Evolutionary conservation across 2,888 invertebrate species (phyloP), one percentile per base, ranked within the genome.

Genomic region (Aleiodes testaceus): DNA sequence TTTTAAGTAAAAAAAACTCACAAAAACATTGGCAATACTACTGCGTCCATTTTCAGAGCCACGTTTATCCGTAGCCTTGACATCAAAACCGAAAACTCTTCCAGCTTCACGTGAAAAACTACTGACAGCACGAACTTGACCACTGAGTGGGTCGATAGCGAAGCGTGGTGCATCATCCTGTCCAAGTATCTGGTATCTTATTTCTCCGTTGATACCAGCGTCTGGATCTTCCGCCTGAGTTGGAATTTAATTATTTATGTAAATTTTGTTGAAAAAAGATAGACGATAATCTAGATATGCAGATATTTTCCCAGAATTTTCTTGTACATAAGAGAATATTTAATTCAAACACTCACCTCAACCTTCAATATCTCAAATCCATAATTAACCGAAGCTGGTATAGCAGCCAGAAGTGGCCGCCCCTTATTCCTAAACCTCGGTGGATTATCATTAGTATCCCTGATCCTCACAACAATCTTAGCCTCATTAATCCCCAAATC

Each of bases 41-140:
- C 95, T 95, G 73, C 92, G 92, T 1, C 96, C 96, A 81, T 94
- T 93, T 80, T 95, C 94, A 52, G 93, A 93, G 1, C 96, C 96
- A 22, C 90, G 89, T 70, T 92, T 91, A 84, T 96, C 96, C 0
- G 95, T 95, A 9, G 95, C 96, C 87, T 95, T 95, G 9, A 96
- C 95, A 87, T 96, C 95, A 81, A 96, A 95, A 0, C 95, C 95
- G 81, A 93, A 95, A 50, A 96, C 93, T 75, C 92, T 90, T 0
- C 95, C 95, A 16, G 92, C 92, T 77, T 93, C 93, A 66, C 91
- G 88, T 0, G 91, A 89, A 70, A 95, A 92, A 49, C 92, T 90
- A 0, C 92, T 91, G 14, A 95, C 91, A 0, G 93, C 92, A 12
- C 94, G 90, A 55, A 96, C 93, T 77, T 93, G 92, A 3, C 96